These are phyloP conservation scores for Caenorhabditis sp. DNA, from an alignment of 2,888 invertebrate species.

Conservation along the genomic window DNA sequence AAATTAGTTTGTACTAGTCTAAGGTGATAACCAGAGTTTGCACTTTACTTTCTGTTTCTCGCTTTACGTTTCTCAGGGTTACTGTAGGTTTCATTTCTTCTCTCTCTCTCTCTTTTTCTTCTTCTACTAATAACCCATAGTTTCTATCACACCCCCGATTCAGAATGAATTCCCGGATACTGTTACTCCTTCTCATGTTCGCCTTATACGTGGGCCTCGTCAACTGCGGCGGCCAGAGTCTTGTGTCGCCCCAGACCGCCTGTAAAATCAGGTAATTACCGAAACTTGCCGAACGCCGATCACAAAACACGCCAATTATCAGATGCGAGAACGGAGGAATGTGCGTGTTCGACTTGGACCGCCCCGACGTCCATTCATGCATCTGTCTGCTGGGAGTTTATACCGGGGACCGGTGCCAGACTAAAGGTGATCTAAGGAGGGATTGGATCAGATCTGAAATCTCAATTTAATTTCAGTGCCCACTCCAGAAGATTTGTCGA, in stretches of 20 bases:
- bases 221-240: constrained; percentile 53
- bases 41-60: not conserved
- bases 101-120: not conserved
- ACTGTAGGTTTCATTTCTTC: too few relatives aligned
- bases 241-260: constrained; percentile 59
- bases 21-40: constrained; percentile 33
- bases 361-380: constrained; percentile 66
- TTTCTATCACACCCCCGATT: not conserved
- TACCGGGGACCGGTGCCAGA: constrained; percentile 71
- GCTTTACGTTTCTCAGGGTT: not conserved
- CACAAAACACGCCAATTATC: too few relatives aligned
- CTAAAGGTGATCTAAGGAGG: constrained; percentile 43
- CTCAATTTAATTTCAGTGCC: constrained; percentile 25
- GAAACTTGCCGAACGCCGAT: not conserved
- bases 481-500: constrained; percentile 28
- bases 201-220: constrained; percentile 33
- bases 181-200: constrained; percentile 43
- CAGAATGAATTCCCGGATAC: constrained; percentile 39
- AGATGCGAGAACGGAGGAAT: constrained; percentile 55
- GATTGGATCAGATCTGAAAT: too few relatives aligned
- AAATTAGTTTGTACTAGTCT: constrained; percentile 48
- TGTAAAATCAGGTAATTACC: constrained; percentile 60
- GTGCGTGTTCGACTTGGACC: constrained; percentile 48
- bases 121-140: not conserved
- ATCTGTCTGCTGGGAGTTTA: constrained; percentile 74